phyloP scores from a whole-genome alignment of 2,888 invertebrate species.

The Crioceris asparagi region DNA sequence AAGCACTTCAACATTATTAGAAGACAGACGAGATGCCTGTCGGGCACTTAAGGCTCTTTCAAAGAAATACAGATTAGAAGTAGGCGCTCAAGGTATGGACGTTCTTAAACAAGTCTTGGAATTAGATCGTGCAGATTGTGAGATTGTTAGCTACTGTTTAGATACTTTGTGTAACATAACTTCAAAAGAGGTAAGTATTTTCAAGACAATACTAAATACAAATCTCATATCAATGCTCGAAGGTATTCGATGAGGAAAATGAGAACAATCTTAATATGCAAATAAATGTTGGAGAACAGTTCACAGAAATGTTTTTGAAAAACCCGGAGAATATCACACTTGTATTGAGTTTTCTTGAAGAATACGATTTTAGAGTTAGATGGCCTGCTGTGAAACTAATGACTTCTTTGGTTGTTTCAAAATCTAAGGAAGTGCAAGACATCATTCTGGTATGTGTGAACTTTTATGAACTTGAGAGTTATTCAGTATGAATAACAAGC shows the following conservation, averaged over 20 bases:
- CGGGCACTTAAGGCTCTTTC: constrained; percentile 86
- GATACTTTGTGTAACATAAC: constrained; percentile 90
- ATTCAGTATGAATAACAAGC: background rate
- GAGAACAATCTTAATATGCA: constrained; percentile 40
- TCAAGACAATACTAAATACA: too few species aligned
- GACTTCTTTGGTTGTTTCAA: constrained; percentile 76
- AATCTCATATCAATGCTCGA: too few species aligned
- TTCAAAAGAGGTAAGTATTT: constrained; percentile 58
- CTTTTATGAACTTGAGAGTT: background rate
- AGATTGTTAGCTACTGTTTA: constrained; percentile 83
- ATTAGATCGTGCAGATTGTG: constrained; percentile 79
- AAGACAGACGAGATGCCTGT: constrained; percentile 94
- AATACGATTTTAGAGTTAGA: constrained; percentile 89
- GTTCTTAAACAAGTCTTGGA: constrained; percentile 72
- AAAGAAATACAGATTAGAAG: constrained; percentile 87
- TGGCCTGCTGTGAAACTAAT: constrained; percentile 83
- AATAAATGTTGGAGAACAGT: constrained; percentile 78
- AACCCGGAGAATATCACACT: constrained; percentile 72
- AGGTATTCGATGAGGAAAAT: constrained; percentile 69
- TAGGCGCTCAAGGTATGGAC: constrained; percentile 87
- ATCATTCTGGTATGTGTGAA: constrained; percentile 54
- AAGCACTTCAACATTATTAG: constrained; percentile 82
- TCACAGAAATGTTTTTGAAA: constrained; percentile 96
- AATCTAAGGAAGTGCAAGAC: constrained; percentile 79
- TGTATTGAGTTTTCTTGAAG: constrained; percentile 77